Conservation (phyloP, 2,113 vertebrate species). For the Seriola aureovittata region DNA sequence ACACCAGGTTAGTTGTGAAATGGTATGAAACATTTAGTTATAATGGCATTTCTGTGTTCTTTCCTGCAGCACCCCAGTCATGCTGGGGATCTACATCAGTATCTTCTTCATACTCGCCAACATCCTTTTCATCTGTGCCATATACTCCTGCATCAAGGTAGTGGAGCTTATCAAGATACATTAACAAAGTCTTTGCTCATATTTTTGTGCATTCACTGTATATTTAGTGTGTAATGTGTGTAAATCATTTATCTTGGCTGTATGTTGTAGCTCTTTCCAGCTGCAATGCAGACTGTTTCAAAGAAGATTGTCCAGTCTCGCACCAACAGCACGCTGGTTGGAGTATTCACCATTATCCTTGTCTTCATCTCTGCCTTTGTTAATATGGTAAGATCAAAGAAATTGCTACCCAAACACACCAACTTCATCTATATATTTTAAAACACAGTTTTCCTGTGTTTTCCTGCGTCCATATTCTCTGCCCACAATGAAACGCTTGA, state of each 20-base stretch:
- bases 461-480: not conserved
- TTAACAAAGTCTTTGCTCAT: not conserved
- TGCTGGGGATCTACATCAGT: slow-evolving; percentile 90
- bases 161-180: slow-evolving; percentile 44
- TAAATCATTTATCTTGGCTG: not conserved
- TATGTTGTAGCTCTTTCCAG: slow-evolving; percentile 87
- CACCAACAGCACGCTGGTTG: slow-evolving; percentile 91
- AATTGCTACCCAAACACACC: not conserved
- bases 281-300: slow-evolving; percentile 89
- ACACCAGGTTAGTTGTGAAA: not conserved
- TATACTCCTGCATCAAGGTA: slow-evolving; percentile 94
- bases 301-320: slow-evolving; percentile 93
- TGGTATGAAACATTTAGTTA: not conserved
- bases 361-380: slow-evolving; percentile 92
- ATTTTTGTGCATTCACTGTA: not conserved
- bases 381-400: slow-evolving; percentile 89
- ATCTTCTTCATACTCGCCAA: slow-evolving; percentile 90
- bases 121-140: slow-evolving; percentile 92
- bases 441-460: not conserved
- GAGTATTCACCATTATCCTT: slow-evolving; percentile 91
- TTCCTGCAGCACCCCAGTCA: slow-evolving; percentile 87
- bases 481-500: not conserved
- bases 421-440: not conserved
- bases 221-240: not conserved
- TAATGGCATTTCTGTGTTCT: slow-evolving; percentile 20